phyloP scores from a whole-genome alignment of 2,113 vertebrate species.

The Hippocampus barbouri region DNA sequence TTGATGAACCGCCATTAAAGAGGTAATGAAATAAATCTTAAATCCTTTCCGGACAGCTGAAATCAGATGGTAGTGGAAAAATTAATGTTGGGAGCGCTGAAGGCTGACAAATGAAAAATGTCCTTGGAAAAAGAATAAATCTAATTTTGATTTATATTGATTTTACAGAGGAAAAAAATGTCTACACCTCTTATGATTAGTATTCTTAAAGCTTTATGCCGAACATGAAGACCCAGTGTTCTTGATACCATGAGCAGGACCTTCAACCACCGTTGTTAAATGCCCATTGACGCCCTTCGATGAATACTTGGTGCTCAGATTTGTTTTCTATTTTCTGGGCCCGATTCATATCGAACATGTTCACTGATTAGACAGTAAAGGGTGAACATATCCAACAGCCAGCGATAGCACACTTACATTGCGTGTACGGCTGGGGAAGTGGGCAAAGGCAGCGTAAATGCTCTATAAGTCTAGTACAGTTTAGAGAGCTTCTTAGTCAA shows the following conservation, averaged over 20 bases:
- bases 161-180: not conserved
- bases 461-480: slow-evolving; percentile 55
- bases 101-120: slow-evolving; percentile 6
- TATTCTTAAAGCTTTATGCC: not conserved
- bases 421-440: slow-evolving; percentile 8
- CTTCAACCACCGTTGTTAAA: not conserved
- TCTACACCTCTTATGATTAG: not conserved
- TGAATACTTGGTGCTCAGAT: not conserved
- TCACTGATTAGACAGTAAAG: slow-evolving; percentile 11
- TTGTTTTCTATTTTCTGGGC: slow-evolving; percentile 8
- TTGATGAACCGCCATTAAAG: slow-evolving; percentile 1
- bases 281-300: not conserved
- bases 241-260: not conserved
- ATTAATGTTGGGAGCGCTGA: not conserved
- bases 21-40: not conserved
- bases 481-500: slow-evolving; percentile 61
- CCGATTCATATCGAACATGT: slow-evolving; percentile 10
- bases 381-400: slow-evolving; percentile 4
- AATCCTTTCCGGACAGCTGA: not conserved
- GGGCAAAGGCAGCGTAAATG: slow-evolving; percentile 27
- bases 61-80: not conserved
- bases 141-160: not conserved
- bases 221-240: not conserved
- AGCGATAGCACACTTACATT: slow-evolving; percentile 18
- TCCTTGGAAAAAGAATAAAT: not conserved